Evolutionary conservation across 2,113 vertebrate species (phyloP), one percentile per base, ranked within the genome.

Genomic region (Anser brachyrhynchus): DNA sequence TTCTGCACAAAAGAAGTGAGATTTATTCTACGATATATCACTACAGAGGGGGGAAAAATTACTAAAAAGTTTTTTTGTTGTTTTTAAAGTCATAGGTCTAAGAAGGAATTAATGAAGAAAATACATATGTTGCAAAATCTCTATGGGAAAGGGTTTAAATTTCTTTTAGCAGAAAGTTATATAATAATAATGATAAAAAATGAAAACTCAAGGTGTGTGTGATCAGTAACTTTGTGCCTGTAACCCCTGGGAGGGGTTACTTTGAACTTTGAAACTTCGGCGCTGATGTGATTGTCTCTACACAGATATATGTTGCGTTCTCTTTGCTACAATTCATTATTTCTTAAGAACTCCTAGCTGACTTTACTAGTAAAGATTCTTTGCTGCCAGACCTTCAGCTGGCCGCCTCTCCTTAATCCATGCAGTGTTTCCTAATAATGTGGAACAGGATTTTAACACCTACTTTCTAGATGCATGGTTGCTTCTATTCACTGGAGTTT

Each of bases 401-500:
- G 44, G 1, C 87, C 39, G 74, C 80, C 49, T 91, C n/a, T 75
- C 33, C 18, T 59, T 92, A 96, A 94, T 90, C 84, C 89, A 80
- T 61, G 51, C 69, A 91, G 58, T 67, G 58, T 86, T 88, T 90
- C 29, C 62, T 65, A 71, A 87, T 82, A 93, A 74, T 71, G 88
- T 88, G 62, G 52, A 91, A 54, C 20, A 84, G 76, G 84, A 91
- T 84, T 95, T 93, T 52, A 82, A 65, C 93, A 91, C 72, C 64
- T 76, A 65, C 72, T 88, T 83, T 55, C 66, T 84, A 39, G 80
- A 77, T 89, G 92, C 90, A 84, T 92, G 90, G 52, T 51, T 90
- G 90, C 64, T 86, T 89, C 93, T 76, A 80, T 97, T 97, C 82
- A 84, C 31, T 26, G 9, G 51, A 59, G 69, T 90, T 96, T 88